These are phyloP conservation scores for Psilopsiagon aurifrons DNA, from an alignment of 2,113 vertebrate genomes.

Conservation along the genomic window DNA sequence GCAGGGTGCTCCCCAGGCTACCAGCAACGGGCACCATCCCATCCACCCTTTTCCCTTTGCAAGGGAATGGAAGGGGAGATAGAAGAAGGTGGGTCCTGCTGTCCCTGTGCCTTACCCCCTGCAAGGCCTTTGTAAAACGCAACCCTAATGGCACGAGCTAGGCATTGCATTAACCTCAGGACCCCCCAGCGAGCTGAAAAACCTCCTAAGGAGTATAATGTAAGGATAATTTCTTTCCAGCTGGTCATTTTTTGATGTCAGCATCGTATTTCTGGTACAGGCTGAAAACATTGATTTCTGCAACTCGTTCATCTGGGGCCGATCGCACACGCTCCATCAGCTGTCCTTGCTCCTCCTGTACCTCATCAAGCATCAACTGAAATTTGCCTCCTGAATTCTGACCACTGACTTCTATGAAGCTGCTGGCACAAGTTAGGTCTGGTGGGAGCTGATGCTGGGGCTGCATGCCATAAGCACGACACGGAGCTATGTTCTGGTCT, in stretches of 20 bases:
- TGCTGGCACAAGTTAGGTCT: background rate
- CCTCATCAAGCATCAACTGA: background rate
- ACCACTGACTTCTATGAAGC: background rate
- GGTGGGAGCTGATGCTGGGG: background rate
- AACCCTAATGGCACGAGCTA: accelerated
- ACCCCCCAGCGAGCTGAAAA: background rate
- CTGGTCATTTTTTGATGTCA: background rate
- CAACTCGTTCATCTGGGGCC: accelerated
- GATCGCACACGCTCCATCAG: accelerated
- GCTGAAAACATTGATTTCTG: background rate
- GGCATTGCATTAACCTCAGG: background rate
- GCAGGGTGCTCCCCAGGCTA: background rate
- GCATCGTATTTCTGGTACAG: background rate
- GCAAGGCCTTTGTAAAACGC: background rate
- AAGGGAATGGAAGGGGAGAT: background rate
- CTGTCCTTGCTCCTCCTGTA: background rate
- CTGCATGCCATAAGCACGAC: background rate
- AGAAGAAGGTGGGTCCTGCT: background rate
- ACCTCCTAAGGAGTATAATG: background rate
- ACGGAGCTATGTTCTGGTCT: background rate
- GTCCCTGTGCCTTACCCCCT: background rate
- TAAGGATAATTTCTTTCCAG: background rate
- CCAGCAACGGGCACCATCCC: background rate
- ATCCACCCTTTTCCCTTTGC: background rate
- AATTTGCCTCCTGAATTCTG: background rate